Evolutionary conservation across 2,888 invertebrate species (phyloP).

Genomic region (Ormyrus pomaceus): DNA sequence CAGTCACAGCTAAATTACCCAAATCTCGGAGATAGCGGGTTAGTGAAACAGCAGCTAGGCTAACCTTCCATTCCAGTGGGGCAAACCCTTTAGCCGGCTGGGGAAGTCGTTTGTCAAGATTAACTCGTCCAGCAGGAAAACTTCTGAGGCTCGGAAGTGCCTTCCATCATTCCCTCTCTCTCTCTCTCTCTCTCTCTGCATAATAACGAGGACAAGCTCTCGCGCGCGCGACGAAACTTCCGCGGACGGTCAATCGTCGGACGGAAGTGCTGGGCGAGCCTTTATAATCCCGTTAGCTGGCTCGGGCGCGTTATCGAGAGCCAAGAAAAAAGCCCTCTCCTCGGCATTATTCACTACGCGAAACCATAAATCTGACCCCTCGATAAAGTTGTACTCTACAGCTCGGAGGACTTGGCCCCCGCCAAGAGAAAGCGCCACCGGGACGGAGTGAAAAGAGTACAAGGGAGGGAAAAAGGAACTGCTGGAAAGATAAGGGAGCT

Average conservation of each 20-base stretch:
- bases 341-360: conserved; percentile 58
- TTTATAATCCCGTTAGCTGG: conserved; percentile 30
- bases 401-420: conserved; percentile 4
- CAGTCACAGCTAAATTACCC: conserved; percentile 33
- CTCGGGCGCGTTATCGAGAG: conserved; percentile 28
- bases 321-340: conserved; percentile 51
- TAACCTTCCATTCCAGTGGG: not conserved
- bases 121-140: conserved; percentile 49
- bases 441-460: conserved; percentile 7
- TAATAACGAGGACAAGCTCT: conserved; percentile 25
- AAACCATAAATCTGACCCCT: conserved; percentile 59
- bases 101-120: conserved; percentile 54
- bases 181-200: not conserved
- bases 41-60: conserved; percentile 20
- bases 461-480: not conserved
- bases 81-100: not conserved
- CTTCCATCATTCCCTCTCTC: conserved; percentile 39
- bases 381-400: conserved; percentile 57
- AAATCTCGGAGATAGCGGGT: conserved; percentile 25
- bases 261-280: not conserved
- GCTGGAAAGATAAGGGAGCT: conserved; percentile 1
- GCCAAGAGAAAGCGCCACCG: not conserved
- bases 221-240: conserved; percentile 19
- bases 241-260: conserved; percentile 35
- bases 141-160: conserved; percentile 48